Evolutionary conservation across 2,113 vertebrate species (phyloP), one percentile per base, ranked within the genome.

Genomic region (Urocitellus parryii): DNA sequence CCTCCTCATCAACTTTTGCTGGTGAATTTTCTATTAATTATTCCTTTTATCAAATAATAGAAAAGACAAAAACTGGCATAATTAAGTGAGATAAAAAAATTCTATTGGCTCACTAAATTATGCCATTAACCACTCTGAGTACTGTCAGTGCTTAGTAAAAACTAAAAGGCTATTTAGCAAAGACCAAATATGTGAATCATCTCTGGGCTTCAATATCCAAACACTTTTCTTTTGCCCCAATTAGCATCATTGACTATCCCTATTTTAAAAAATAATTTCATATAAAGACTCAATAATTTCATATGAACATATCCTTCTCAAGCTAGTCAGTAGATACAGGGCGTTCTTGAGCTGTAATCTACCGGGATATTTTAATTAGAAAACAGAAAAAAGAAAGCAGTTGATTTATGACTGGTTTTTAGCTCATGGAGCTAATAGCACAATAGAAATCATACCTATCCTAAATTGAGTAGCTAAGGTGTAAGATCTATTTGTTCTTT

Each of bases 271-370:
- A 67, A 81, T 9, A 93, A 56, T 77, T 53, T 70, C 16, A 7
- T 90, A 39, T 70, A 92, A 94, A 88, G 51, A 88, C 11, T 48
- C 37, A 87, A 48, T 94, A 90, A 88, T 95, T 61, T 83, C 48
- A 58, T 45, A 58, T 11, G 42, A 68, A 27, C 2, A 48, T 94
- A 37, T 81, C 32, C 9, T 79, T 12, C 18, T 53, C 34, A 93
- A 83, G 27, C 27, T 11, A 67, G 42, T 56, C 25, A 63, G 72
- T 72, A 87, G 87, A 27, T 37, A 5, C 4, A 78, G 6, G 0
- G 5, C 10, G 83, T 87, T 29, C 84, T 97, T 68, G 56, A 74
- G 67, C 32, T 88, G 12, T 17, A 56, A 65, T 94, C 86, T 58
- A 45, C 20, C 27, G 7, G 16, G 25, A 73, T 85, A 67, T 84